Evolutionary conservation across 2,113 vertebrate species (phyloP).

Genomic region (Gulo gulo): DNA sequence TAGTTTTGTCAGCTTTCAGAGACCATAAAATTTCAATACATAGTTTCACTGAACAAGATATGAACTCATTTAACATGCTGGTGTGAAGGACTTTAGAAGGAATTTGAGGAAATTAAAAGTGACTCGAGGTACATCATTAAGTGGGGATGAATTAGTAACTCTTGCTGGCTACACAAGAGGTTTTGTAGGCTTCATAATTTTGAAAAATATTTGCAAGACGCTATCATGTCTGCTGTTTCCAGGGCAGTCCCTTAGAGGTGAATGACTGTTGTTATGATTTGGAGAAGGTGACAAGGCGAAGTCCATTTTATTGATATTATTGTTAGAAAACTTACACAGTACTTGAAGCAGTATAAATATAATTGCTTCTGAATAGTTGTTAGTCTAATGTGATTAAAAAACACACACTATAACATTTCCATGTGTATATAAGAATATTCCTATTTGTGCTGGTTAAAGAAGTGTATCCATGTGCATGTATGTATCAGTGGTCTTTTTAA

Average conservation of each 20-base stretch:
- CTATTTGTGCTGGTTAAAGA: neutral
- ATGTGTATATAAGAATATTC: neutral
- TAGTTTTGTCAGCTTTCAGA: neutral
- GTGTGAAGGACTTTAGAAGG: neutral
- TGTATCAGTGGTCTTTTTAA: neutral
- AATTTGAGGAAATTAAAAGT: neutral
- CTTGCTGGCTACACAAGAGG: neutral
- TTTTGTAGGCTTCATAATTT: conserved; percentile 20
- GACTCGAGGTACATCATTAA: neutral
- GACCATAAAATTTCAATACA: neutral
- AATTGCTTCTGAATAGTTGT: neutral
- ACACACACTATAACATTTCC: neutral
- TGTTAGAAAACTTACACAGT: neutral
- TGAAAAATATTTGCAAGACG: neutral
- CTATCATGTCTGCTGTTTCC: neutral
- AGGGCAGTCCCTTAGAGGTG: neutral
- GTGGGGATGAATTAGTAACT: neutral
- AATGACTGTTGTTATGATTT: neutral
- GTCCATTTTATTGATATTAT: neutral
- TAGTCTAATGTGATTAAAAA: neutral
- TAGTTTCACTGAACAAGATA: conserved; percentile 24
- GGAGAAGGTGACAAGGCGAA: neutral
- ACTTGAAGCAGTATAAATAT: neutral
- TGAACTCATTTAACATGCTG: neutral
- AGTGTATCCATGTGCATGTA: neutral